Conservation (phyloP, 2,113 vertebrate genomes). For the Coptodon bakossiorum region DNA sequence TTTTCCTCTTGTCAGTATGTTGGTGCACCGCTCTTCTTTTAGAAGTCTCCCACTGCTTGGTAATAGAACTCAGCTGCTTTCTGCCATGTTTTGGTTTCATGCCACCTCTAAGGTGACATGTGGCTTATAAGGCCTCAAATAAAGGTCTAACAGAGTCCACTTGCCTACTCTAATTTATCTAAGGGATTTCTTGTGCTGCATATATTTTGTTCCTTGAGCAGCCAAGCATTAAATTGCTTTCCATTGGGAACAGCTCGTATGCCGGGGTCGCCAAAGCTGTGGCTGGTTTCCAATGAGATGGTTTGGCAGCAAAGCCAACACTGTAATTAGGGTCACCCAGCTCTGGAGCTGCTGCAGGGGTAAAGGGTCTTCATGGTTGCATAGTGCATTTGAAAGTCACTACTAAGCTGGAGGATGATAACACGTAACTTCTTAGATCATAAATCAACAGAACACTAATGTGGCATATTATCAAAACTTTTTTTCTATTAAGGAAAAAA, state of each 20-base stretch:
- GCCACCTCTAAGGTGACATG: conserved; percentile 66
- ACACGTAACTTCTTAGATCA: not conserved
- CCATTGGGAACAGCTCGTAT: conserved; percentile 73
- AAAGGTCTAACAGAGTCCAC: conserved; percentile 63
- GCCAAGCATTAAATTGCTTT: conserved; percentile 85
- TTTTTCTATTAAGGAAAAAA: not conserved
- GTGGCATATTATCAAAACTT: not conserved
- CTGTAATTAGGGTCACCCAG: conserved; percentile 62
- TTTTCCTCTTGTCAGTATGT: not conserved
- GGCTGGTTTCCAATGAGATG: conserved; percentile 57
- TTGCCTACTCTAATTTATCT: conserved; percentile 80
- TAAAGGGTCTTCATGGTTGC: conserved; percentile 19
- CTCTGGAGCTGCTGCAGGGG: conserved; percentile 27
- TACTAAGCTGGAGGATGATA: conserved; percentile 6
- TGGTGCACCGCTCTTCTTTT: not conserved
- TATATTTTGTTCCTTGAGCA: conserved; percentile 72
- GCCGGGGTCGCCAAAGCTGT: conserved; percentile 65
- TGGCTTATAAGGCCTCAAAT: conserved; percentile 61
- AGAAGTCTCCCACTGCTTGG: conserved; percentile 42
- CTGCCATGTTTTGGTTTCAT: conserved; percentile 56
- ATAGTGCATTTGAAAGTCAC: conserved; percentile 47
- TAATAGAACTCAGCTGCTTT: conserved; percentile 57
- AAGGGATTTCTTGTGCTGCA: conserved; percentile 71
- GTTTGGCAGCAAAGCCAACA: conserved; percentile 55
- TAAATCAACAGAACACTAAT: not conserved